A percentile compares a stretch with the other conserved stretches of the same genome.
Evolutionary conservation across 2,888 invertebrate genomes (phyloP).

Genomic region (Bellardia bayeri): DNA sequence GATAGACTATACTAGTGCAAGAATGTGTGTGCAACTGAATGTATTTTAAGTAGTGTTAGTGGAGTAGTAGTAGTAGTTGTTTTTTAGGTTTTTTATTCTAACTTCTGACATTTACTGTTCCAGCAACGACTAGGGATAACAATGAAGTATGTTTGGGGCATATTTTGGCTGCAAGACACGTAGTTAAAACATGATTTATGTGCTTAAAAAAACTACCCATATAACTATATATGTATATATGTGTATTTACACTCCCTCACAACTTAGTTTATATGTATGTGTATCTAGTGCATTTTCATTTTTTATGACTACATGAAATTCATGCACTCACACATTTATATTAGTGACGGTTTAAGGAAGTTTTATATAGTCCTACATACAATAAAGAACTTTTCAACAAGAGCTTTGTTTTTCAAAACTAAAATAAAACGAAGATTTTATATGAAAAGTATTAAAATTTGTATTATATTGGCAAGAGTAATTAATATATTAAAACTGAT

Average conservation of each 20-base stretch:
- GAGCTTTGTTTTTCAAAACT: too few species aligned
- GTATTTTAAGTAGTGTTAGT: neutral
- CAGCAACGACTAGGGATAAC: slow-evolving; percentile 48
- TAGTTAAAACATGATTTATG: slow-evolving; percentile 72
- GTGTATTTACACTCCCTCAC: neutral
- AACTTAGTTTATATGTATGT: neutral
- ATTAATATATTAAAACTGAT: too few species aligned
- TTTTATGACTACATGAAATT: slow-evolving; percentile 24
- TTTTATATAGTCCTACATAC: neutral
- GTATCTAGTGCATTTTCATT: slow-evolving; percentile 34
- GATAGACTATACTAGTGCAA: slow-evolving; percentile 2
- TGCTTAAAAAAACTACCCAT: slow-evolving; percentile 33
- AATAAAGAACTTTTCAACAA: too few species aligned
- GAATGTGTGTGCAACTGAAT: neutral
- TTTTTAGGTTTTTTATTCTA: slow-evolving; percentile 21
- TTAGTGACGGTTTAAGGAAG: slow-evolving; percentile 41
- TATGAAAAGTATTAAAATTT: too few species aligned
- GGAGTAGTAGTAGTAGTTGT: slow-evolving; percentile 14
- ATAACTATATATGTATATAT: neutral
- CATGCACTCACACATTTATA: slow-evolving; percentile 22
- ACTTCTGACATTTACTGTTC: slow-evolving; percentile 56
- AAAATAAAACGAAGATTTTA: too few species aligned
- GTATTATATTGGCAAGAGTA: too few species aligned
- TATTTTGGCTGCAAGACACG: slow-evolving; percentile 70
- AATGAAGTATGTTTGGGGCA: slow-evolving; percentile 63